Evolutionary conservation across 2,888 invertebrate species (phyloP), one percentile per base, ranked within the genome.

Genomic region (Oscheius myriophilus): DNA sequence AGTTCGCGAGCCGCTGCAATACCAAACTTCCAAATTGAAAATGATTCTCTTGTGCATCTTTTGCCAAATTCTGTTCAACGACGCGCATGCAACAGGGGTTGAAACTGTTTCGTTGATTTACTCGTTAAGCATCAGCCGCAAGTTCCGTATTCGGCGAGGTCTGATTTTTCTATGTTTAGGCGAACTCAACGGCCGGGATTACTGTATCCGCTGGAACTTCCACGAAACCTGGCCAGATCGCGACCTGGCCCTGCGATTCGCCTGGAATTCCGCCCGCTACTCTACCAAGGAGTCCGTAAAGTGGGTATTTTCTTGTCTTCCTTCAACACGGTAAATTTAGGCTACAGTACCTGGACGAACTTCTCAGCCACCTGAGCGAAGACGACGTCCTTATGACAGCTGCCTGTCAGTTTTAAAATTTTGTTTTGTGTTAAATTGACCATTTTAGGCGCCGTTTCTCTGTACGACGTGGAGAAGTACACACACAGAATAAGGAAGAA

Each of bases 151-250:
- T 16, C 1, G 16, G 3, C 16, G 26, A 41, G 1, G 25, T 23
- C n/a, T 43, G 6, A n/a, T 1, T 14, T 52, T 4, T 16, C 23
- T 26, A 3, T 16, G 25, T 43, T 23, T 23, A 65, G 65, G 58
- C n/a, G 66, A 66, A n/a, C 39, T 18, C 7, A 57, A 58, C 16
- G 66, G 66, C 7, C 57, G 58, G 12, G 66, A 66, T 51, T 66
- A 66, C 49, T 23, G 33, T 14, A 51, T 43, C 33, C 46, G 66
- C 14, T 61, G 61, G 58, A 45, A 66, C 16, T 23, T 57, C 51
- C 26, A 46, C 21, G 41, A 57, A n/a, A 57, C 43, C 11, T 66
- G 66, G 66, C 39, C 41, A 1, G 53, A 58, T 26, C 41, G 43
- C 7, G 25, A 21, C 21, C 59, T 67, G 1, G 67, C 61, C 1